These are phyloP conservation scores for Barbus barbus DNA, from an alignment of 2,113 vertebrate genomes.

Conservation along the genomic window DNA sequence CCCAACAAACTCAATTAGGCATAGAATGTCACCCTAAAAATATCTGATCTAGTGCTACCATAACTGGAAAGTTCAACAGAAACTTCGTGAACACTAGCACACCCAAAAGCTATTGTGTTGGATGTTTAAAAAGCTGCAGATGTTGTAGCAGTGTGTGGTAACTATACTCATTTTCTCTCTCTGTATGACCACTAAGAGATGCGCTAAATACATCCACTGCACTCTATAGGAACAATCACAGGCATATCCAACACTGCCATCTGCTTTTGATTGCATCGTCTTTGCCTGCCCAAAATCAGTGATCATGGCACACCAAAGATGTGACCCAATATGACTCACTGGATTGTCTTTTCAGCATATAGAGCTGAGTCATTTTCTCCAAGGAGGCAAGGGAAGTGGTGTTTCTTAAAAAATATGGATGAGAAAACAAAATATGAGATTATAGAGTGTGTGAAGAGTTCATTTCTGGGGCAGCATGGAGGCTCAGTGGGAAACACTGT, in stretches of 20 bases:
- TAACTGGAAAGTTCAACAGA: not conserved
- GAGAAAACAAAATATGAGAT: not conserved
- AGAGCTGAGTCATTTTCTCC: not conserved
- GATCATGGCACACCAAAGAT: conserved; percentile 7
- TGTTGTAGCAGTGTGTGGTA: conserved; percentile 9
- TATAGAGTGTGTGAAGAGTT: not conserved
- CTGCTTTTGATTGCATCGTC: conserved; percentile 18
- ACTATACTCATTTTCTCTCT: too few species aligned
- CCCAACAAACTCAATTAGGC: not conserved
- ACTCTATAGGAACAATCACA: not conserved
- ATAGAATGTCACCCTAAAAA: not conserved
- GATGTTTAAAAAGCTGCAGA: conserved; percentile 11
- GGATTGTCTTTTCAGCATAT: not conserved
- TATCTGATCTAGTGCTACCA: not conserved
- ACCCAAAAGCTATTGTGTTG: not conserved
- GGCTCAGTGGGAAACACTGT: not conserved
- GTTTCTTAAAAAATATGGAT: not conserved
- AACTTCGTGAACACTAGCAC: not conserved
- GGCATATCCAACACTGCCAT: not conserved
- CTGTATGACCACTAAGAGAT: not conserved
- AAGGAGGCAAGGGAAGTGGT: not conserved
- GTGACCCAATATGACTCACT: not conserved
- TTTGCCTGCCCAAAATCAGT: not conserved
- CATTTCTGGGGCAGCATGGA: not conserved
- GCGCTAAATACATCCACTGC: not conserved